Evolutionary conservation across 1,140 invertebrate species (phyloP).

Genomic region (Penaeus japonicus): DNA sequence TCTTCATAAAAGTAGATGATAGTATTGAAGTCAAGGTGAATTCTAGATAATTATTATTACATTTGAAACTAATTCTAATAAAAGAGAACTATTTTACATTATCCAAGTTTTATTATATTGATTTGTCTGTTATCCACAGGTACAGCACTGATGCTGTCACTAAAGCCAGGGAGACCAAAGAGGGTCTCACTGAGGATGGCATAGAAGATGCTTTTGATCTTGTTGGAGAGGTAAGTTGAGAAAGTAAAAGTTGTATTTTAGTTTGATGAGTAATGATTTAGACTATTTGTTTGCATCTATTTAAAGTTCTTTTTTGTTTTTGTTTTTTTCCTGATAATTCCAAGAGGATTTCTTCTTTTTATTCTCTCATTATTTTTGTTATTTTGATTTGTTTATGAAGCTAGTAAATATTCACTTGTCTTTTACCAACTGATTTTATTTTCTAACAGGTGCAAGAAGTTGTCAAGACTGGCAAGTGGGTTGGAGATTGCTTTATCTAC

Average conservation of each 20-base stretch:
- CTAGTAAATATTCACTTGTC: constrained; percentile 68
- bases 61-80: not conserved
- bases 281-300: too few species aligned
- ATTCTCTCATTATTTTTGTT: too few species aligned
- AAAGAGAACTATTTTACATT: too few species aligned
- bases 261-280: not conserved
- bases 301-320: too few species aligned
- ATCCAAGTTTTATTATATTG: too few species aligned
- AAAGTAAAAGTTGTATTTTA: not conserved
- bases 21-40: not conserved
- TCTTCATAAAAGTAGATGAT: not conserved
- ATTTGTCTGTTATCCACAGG: constrained; percentile 29
- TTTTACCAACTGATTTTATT: too few species aligned
- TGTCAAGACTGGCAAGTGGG: constrained; percentile 97
- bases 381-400: too few species aligned
- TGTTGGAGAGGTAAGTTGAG: constrained; percentile 40
- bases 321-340: too few species aligned
- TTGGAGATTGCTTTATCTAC: constrained; percentile 99
- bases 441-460: constrained; percentile 90
- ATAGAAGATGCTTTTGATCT: constrained; percentile 96
- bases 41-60: not conserved
- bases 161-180: constrained; percentile 77
- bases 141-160: constrained; percentile 83
- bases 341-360: too few species aligned
- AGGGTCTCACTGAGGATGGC: constrained; percentile 87